Evolutionary conservation across 2,888 invertebrate genomes (phyloP), one percentile per base, ranked within the genome.

Genomic region (Zaprionus obscuricornis): DNA sequence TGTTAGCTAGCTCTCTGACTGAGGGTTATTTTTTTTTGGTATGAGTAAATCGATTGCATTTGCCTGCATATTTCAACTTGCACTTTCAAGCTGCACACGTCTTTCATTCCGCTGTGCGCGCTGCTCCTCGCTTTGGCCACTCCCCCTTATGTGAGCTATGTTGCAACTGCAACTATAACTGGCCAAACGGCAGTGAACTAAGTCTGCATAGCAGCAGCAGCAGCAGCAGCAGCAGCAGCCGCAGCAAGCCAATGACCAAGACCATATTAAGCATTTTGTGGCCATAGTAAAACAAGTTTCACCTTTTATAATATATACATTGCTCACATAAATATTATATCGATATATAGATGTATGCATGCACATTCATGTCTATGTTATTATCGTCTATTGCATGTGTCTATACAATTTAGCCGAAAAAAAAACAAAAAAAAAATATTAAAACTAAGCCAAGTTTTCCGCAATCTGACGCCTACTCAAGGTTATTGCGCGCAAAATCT

Each of bases 181-280:
- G 34, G 54, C 47, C 34, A 45, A 63, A 54, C 56, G 52, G 37
- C 63, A 63, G 42, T 59, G 60, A 56, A 55, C 49, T 33, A 27
- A 36, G 11, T 49, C 6, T 3, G 16, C 1, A 17, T 16, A 8
- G 33, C 7, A 20, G 27, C 7, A 22, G 34, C 8, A 27, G 39
- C 49, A 47, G 45, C 14, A n/a, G n/a, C n/a, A n/a, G 26, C 33
- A 56, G 17, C 55, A 47, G 65, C 56, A 37, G 40, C 55, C 42
- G 52, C 62, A 56, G 54, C 49, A 81, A 78, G 78, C 71, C 78
- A 78, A 85, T 85, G 83, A 85, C 78, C 78, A 78, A 85, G 78
- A 85, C 74, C 78, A 82, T 71, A 62, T 85, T 59, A 62, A 64
- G 74, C n/a, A n/a, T n/a, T n/a, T 69, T 54, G 69, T 66, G 57